A percentile compares a stretch with the other conserved stretches of the same genome.
These are phyloP conservation scores for Brachionus manjavacas DNA, from an alignment of 1,140 invertebrate species.

Conservation along the genomic window DNA sequence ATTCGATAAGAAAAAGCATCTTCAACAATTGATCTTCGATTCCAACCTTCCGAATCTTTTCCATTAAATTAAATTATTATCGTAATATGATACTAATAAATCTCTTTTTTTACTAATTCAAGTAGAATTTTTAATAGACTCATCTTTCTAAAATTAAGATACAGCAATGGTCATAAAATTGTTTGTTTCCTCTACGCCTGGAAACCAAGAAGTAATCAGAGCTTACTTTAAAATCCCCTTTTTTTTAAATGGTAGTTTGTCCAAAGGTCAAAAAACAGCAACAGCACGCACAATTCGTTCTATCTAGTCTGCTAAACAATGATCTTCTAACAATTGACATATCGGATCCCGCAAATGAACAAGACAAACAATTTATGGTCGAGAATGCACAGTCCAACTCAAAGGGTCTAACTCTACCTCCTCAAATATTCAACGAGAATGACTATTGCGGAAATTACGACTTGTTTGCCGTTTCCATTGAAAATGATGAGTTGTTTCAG, in stretches of 20 bases:
- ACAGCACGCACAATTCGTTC: slow-evolving; percentile 80
- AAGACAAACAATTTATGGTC: slow-evolving; percentile 85
- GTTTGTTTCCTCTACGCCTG: slow-evolving; percentile 80
- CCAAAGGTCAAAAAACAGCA: slow-evolving; percentile 85
- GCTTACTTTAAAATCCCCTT: slow-evolving; percentile 42
- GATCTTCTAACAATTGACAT: slow-evolving; percentile 83
- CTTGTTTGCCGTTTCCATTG: neutral
- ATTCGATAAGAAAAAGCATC: neutral
- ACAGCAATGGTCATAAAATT: slow-evolving; percentile 75
- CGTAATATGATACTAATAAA: neutral
- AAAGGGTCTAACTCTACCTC: slow-evolving; percentile 71
- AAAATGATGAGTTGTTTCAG: slow-evolving; percentile 14
- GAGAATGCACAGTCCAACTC: slow-evolving; percentile 66
- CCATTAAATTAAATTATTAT: neutral
- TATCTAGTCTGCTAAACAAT: slow-evolving; percentile 76
- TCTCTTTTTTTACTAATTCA: neutral
- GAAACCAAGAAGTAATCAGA: slow-evolving; percentile 75
- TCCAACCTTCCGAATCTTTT: slow-evolving; percentile 1
- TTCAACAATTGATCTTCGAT: neutral
- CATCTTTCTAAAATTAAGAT: neutral
- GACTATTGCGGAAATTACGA: slow-evolving; percentile 71
- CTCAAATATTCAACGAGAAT: slow-evolving; percentile 86
- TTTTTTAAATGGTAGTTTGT: slow-evolving; percentile 43
- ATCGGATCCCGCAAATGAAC: slow-evolving; percentile 78
- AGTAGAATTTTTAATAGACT: neutral